Evolutionary conservation across 2,113 vertebrate genomes (phyloP), one percentile per base, ranked within the genome.

Genomic region (Cyprichromis sp.): DNA sequence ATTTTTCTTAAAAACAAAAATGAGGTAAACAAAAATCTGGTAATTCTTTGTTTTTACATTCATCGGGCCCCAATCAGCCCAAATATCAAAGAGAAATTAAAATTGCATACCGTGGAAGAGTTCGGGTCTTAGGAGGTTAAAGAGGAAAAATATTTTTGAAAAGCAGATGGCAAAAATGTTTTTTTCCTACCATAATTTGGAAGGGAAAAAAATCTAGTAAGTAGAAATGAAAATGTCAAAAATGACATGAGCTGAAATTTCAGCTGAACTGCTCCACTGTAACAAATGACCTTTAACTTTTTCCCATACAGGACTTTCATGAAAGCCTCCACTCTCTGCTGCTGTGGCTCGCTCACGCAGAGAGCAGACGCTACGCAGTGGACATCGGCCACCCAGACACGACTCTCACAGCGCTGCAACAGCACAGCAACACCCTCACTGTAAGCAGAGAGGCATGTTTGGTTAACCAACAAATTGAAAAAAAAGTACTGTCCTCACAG

Each of bases 281-380:
- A 47, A 73, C 4, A 36, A 42, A 16, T 38, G 1, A 36, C 26
- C 24, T 85, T 82, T 47, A 8, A 12, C 29, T 36, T 57, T 92
- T 93, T 8, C 73, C 90, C 85, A 55, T 88, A 1, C 91, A 99
- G 98, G 98, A 98, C 83, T 99, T 99, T 93, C 97, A 99, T 5
- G 94, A 97, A 54, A 88, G 89, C 50, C 97, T 97, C 63, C 97
- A 98, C 81, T 96, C 96, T 4, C 95, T 99, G 84, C 94, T 99
- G 81, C 93, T 98, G 88, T 99, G 98, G 97, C 89, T 99, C 81
- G 97, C 96, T 3, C 95, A 95, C 10, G 97, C 97, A 0, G 98
- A 98, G 86, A 96, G 95, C 83, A 94, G 92, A 34, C 94, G 97
- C 76, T 96, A 92, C 16, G 84, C 95, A 1, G 96, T 96, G 24